Percentiles rank a stretch among this genome's conserved stretches.
Evolutionary conservation across 2,113 vertebrate species (phyloP).

Genomic region (Saimiri boliviensis): DNA sequence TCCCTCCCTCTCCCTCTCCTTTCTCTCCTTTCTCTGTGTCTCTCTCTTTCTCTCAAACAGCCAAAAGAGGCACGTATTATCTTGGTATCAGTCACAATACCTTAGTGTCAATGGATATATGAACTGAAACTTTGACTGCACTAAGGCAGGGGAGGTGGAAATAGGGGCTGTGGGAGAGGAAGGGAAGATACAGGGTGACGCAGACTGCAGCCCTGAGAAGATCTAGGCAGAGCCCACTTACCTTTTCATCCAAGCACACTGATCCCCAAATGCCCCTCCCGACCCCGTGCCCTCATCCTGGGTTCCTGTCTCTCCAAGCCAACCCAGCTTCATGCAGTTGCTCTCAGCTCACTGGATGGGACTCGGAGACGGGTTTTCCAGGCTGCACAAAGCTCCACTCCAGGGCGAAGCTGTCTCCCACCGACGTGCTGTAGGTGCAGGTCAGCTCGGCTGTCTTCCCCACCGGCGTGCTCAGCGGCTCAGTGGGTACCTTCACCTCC

Average conservation of each 20-base stretch:
- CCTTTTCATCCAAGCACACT: neutral
- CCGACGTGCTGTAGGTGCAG: constrained; percentile 80
- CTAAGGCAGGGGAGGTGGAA: no score
- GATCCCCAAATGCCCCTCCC: neutral
- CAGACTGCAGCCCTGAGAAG: neutral
- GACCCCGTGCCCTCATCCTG: neutral
- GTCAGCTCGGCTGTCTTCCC: constrained; percentile 74
- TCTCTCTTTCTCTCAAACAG: no score
- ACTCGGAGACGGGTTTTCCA: constrained; percentile 50
- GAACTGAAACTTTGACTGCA: neutral
- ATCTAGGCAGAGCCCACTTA: neutral
- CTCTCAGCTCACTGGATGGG: constrained; percentile 49
- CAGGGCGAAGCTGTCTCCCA: constrained; percentile 79
- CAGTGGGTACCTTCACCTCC: constrained; percentile 76
- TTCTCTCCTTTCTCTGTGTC: no score
- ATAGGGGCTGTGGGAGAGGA: neutral
- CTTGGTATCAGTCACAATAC: neutral
- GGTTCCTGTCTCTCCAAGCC: neutral
- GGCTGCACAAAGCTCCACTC: constrained; percentile 84
- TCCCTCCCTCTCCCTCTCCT: no score
- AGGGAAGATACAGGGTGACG: rapidly evolving
- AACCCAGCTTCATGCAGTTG: neutral
- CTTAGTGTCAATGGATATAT: neutral
- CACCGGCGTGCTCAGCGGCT: constrained; percentile 65
- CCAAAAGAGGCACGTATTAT: neutral